Base-by-base conservation (phyloP, 2,113 vertebrate species). In the Pteruthius melanotis region DNA sequence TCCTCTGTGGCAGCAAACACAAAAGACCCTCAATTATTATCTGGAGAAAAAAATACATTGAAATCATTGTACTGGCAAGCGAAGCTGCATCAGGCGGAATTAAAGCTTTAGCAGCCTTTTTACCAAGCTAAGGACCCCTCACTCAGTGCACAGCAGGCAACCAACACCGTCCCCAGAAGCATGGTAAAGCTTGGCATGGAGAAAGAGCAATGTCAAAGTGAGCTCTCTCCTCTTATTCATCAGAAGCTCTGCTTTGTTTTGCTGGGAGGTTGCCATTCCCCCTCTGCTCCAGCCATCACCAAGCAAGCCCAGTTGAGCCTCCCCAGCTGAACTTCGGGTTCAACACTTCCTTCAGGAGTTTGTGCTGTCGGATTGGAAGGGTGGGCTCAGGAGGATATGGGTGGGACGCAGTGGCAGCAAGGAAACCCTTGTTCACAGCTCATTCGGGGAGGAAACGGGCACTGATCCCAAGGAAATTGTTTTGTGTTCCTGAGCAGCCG, bases 401-500 rank as follows among this genome's bases (percentile, higher is more conserved):
- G 97, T 94, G 97, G 97, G 95, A 93, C 90, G 0, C 44, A 5
- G 69, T 50, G 93, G 96, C 94, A 90, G 87, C 94, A 88, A 97
- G 97, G 97, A 97, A 97, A 56, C 94, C 81, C 87, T 95, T 68
- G 82, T 89, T 95, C 97, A 91, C 93, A 93, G 93, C 89, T 96
- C 80, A 82, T 93, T 95, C 49, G 0, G 78, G 93, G 83, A 97
- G 97, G 97, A 98, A 98, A 88, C 8, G 95, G 97, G 97, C 97
- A 96, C 87, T 17, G 91, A 95, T 96, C 97, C 95, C 93, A 96
- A 96, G 97, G 97, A 96, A 93, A 96, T 95, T 61, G 71, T 96
- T 97, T 93, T 94, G 83, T 98, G 97, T 98, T 98, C 97, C 98
- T 97, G 97, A 97, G 95, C 97, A 90, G 97, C 74, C 15, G 63